phyloP scores from a whole-genome alignment of 2,113 vertebrate species.

The Psophia crepitans region DNA sequence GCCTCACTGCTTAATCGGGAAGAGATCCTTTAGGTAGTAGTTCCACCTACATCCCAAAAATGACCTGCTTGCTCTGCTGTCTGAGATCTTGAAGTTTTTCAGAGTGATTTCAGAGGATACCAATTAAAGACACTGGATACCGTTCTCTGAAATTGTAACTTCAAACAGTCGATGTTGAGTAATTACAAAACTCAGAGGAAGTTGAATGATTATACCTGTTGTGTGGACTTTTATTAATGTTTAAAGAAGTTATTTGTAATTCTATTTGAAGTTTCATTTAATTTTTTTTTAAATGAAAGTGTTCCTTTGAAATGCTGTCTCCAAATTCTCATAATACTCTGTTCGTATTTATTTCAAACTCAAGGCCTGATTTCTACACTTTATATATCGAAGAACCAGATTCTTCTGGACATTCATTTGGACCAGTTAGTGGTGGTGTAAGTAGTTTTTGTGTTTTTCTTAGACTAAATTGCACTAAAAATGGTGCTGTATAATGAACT shows the following conservation, averaged over 20 bases:
- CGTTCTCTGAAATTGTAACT: not conserved
- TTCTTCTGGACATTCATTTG: conserved; percentile 79
- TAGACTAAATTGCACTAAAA: not conserved
- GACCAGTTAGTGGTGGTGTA: conserved; percentile 84
- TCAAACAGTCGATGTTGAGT: not conserved
- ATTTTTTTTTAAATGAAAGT: not conserved
- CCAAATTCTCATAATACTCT: not conserved
- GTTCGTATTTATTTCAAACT: conserved; percentile 23
- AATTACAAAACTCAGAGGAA: not conserved
- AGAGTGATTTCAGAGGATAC: not conserved
- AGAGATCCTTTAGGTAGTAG: not conserved
- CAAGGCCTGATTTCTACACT: conserved; percentile 88
- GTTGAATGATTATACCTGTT: not conserved
- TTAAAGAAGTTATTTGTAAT: not conserved
- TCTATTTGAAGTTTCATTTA: not conserved
- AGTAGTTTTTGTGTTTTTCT: conserved; percentile 50
- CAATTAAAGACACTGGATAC: not conserved
- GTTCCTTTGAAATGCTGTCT: not conserved
- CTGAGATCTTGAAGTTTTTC: not conserved
- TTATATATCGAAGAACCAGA: conserved; percentile 93
- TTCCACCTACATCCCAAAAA: not conserved
- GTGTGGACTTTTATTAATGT: not conserved
- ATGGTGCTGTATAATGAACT: not conserved
- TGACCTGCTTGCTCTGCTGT: not conserved
- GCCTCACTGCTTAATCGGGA: not conserved